A percentile compares a stretch with the other conserved stretches of the same genome.
Evolutionary conservation across 2,113 vertebrate genomes (phyloP).

Genomic region (Oreochromis spilurus): DNA sequence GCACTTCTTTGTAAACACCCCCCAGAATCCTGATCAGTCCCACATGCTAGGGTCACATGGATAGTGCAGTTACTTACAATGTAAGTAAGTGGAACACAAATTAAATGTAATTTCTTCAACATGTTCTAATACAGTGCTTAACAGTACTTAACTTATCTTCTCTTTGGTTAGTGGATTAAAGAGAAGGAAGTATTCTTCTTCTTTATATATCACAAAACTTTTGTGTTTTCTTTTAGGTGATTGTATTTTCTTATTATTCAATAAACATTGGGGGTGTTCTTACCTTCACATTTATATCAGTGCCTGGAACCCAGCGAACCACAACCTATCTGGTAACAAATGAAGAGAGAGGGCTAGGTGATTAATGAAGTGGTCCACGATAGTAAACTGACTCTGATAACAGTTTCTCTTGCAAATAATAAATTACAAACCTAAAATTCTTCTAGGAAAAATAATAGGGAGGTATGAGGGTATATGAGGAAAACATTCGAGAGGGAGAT

Average conservation of each 20-base stretch:
- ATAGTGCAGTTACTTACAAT: background rate
- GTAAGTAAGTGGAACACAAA: background rate
- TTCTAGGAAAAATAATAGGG: constrained; percentile 34
- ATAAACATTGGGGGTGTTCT: constrained; percentile 70
- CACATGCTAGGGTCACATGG: constrained; percentile 53
- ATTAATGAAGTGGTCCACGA: constrained; percentile 78
- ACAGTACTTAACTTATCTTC: background rate
- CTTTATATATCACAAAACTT: background rate
- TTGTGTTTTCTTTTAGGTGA: constrained; percentile 43
- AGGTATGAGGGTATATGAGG: constrained; percentile 36
- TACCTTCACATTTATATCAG: constrained; percentile 77
- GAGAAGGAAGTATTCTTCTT: background rate
- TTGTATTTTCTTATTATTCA: constrained; percentile 36
- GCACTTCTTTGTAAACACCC: constrained; percentile 19
- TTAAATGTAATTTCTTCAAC: background rate
- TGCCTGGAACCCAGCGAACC: constrained; percentile 69
- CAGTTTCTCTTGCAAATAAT: constrained; percentile 76
- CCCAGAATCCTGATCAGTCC: constrained; percentile 42
- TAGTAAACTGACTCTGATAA: constrained; percentile 77
- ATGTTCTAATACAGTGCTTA: background rate
- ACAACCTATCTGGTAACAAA: constrained; percentile 76
- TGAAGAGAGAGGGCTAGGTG: constrained; percentile 68
- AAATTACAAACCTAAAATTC: constrained; percentile 75
- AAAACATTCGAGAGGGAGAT: background rate
- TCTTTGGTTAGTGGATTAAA: background rate